Percentiles rank a stretch among this genome's conserved stretches.
phyloP scores from a whole-genome alignment of 92 coral and sea anemone genomes.

The Palythoa grandis region DNA sequence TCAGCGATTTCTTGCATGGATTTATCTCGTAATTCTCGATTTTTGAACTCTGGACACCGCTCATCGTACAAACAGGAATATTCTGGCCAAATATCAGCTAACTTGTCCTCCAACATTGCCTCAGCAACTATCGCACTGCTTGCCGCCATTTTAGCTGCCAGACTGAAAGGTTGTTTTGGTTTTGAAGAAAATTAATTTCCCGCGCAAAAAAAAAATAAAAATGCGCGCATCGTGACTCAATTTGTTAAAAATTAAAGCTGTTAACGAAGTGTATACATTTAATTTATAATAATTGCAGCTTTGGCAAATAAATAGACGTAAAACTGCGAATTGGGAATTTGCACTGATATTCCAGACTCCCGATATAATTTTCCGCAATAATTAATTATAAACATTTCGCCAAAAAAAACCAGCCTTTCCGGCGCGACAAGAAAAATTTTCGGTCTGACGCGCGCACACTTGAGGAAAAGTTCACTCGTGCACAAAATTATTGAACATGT shows the following conservation, averaged over 20 bases:
- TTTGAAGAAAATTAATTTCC: too few relatives aligned
- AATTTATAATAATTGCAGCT: too few relatives aligned
- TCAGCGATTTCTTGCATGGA: not conserved
- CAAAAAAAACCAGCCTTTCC: not conserved
- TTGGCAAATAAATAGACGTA: not conserved
- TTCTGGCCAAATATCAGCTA: conserved; percentile 38
- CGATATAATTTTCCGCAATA: not conserved
- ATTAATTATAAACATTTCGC: not conserved
- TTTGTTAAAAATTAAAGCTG: too few relatives aligned
- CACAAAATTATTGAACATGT: conserved; percentile 53
- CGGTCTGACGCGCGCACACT: conserved; percentile 29
- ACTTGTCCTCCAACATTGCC: not conserved
- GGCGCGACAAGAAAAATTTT: not conserved
- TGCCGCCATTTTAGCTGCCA: not conserved
- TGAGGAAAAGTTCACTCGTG: conserved; percentile 51
- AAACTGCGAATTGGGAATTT: not conserved
- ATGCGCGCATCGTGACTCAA: too few relatives aligned
- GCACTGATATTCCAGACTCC: not conserved
- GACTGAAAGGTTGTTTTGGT: too few relatives aligned
- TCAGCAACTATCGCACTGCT: not conserved
- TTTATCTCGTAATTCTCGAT: conserved; percentile 26
- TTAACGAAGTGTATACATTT: too few relatives aligned
- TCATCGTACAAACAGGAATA: conserved; percentile 36
- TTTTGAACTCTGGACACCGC: conserved; percentile 24
- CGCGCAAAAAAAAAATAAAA: too few relatives aligned